phyloP scores from a whole-genome alignment of 2,113 vertebrate species.

The Equus quagga region DNA sequence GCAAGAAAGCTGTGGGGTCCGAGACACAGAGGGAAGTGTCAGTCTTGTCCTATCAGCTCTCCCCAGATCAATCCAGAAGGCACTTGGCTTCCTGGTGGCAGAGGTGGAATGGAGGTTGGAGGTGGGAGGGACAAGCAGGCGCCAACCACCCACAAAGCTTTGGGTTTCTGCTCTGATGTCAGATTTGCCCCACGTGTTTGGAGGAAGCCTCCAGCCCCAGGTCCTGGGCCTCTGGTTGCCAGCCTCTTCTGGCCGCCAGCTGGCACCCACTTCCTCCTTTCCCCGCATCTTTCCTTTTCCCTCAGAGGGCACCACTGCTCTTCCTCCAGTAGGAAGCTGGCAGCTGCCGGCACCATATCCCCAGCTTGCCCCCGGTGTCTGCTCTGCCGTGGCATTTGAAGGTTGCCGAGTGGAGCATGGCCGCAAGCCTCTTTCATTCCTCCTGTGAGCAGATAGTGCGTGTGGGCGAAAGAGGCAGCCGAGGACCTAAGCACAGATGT shows the following conservation, averaged over 20 bases:
- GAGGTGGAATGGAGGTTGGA: background rate
- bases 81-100: background rate
- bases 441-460: background rate
- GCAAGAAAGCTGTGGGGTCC: background rate
- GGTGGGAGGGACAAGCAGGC: background rate
- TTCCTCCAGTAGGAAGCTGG: background rate
- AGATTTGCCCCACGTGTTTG: background rate
- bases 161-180: background rate
- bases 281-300: background rate
- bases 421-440: background rate
- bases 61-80: background rate
- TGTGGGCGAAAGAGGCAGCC: background rate
- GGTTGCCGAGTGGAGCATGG: background rate
- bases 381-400: background rate
- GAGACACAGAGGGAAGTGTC: background rate
- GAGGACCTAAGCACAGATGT: background rate
- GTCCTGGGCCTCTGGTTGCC: background rate
- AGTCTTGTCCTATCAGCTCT: background rate
- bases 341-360: fast-evolving
- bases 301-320: background rate
- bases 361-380: background rate
- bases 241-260: background rate
- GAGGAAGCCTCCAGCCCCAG: background rate
- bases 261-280: background rate
- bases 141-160: background rate